A percentile compares a stretch with the other conserved stretches of the same genome.
phyloP scores from a whole-genome alignment of 92 coral and sea anemone genomes.

The Muricea muricata region DNA sequence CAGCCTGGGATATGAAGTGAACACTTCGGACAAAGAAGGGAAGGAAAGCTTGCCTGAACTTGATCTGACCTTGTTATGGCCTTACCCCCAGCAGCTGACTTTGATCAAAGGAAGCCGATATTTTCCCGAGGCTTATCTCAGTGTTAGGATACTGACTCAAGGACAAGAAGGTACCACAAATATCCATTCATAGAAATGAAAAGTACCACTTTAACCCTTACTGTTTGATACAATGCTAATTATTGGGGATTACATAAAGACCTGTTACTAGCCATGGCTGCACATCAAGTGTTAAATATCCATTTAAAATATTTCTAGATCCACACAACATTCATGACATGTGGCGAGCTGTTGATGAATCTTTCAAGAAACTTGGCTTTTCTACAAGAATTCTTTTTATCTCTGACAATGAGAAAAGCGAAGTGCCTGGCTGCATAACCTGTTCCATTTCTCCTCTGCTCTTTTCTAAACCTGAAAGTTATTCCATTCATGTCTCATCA shows the following conservation, averaged over 20 bases:
- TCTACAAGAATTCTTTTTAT: constrained; percentile 15
- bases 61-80: constrained; percentile 73
- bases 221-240: too few species aligned
- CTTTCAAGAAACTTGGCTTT: constrained; percentile 44
- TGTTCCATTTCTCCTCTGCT: constrained; percentile 82
- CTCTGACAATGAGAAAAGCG: neutral
- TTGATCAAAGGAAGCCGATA: constrained; percentile 78
- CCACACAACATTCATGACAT: constrained; percentile 34
- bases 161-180: constrained; percentile 30
- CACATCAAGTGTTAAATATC: neutral
- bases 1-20: constrained; percentile 5
- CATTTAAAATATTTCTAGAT: constrained; percentile 1
- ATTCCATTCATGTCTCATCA: constrained; percentile 78
- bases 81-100: constrained; percentile 83
- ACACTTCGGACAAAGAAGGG: constrained; percentile 5
- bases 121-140: constrained; percentile 73
- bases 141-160: constrained; percentile 33
- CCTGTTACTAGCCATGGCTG: too few species aligned
- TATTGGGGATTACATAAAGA: too few species aligned
- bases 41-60: constrained; percentile 59
- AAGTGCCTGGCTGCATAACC: constrained; percentile 72
- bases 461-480: constrained; percentile 82
- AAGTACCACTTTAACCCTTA: too few species aligned
- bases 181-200: too few species aligned
- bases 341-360: constrained; percentile 47